A percentile compares a stretch with the other conserved stretches of the same genome.
These are phyloP conservation scores for Alcis repandata DNA, from an alignment of 2,888 invertebrate genomes.

Conservation along the genomic window DNA sequence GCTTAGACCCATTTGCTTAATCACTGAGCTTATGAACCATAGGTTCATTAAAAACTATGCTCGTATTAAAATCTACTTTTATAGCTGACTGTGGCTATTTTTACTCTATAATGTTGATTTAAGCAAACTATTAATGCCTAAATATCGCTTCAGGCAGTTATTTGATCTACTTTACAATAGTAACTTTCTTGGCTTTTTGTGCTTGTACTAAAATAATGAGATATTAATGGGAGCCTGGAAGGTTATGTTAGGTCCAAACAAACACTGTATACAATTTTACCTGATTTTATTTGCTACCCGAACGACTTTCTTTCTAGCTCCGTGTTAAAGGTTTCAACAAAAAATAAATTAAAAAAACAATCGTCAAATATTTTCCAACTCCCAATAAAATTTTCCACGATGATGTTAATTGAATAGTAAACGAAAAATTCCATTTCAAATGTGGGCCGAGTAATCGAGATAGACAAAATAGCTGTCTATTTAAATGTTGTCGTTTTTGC, in stretches of 20 bases:
- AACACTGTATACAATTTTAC: too few relatives aligned
- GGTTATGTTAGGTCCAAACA: too few relatives aligned
- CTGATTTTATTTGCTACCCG: too few relatives aligned
- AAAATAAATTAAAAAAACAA: background rate
- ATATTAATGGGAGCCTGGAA: too few relatives aligned
- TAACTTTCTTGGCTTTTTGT: background rate
- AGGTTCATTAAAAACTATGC: conserved; percentile 13
- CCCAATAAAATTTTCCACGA: conserved; percentile 14
- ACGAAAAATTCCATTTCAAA: conserved; percentile 25
- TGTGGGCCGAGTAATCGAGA: conserved; percentile 28
- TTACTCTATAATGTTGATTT: conserved; percentile 1
- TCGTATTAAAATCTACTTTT: conserved; percentile 12
- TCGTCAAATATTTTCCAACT: background rate
- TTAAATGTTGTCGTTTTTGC: conserved; percentile 25
- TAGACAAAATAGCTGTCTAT: conserved; percentile 28
- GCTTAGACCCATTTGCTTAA: conserved; percentile 22
- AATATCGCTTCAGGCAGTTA: background rate
- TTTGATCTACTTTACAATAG: background rate
- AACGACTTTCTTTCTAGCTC: too few relatives aligned
- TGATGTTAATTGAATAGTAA: conserved; percentile 12
- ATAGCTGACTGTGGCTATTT: conserved; percentile 4
- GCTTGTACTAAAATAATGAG: too few relatives aligned
- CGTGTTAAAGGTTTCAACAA: background rate
- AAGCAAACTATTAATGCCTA: background rate
- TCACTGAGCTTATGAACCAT: conserved; percentile 15